Percentiles rank a stretch among this genome's conserved stretches.
Evolutionary conservation across 2,888 invertebrate species (phyloP).

Genomic region (Lasioglossum figueresi): DNA sequence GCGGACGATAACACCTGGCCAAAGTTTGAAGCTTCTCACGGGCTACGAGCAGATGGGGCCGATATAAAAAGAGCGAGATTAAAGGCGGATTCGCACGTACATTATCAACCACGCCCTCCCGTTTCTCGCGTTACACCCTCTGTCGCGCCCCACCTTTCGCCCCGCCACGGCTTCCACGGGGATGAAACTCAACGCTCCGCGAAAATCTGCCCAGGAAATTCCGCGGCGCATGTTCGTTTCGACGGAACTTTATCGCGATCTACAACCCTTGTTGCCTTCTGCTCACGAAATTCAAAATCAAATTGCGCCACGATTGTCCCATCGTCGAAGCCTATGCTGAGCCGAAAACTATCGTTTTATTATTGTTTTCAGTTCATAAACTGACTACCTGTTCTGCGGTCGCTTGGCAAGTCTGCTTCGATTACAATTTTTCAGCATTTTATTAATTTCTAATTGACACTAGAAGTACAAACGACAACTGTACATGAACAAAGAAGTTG

Average conservation of each 20-base stretch:
- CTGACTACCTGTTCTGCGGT: no score
- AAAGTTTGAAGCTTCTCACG: conserved; percentile 61
- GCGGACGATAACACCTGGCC: conserved; percentile 39
- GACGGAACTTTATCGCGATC: background rate
- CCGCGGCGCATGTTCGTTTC: background rate
- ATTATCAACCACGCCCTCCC: conserved; percentile 37
- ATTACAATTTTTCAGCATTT: no score
- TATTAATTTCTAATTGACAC: no score
- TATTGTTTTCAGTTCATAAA: no score
- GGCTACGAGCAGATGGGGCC: conserved; percentile 31
- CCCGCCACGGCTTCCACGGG: background rate
- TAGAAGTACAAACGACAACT: no score
- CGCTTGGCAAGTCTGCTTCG: no score
- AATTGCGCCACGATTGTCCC: background rate
- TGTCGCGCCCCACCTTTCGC: background rate
- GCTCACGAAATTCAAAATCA: background rate
- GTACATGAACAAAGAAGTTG: no score
- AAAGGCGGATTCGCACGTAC: conserved; percentile 59
- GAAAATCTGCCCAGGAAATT: background rate
- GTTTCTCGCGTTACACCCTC: background rate
- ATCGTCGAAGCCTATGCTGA: no score
- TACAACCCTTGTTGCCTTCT: background rate
- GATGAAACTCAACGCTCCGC: conserved; percentile 1
- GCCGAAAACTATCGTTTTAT: no score
- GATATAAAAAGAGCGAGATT: conserved; percentile 51